Evolutionary conservation across 1,140 invertebrate species (phyloP), one percentile per base, ranked within the genome.

Genomic region (Drosophila nebulosa): DNA sequence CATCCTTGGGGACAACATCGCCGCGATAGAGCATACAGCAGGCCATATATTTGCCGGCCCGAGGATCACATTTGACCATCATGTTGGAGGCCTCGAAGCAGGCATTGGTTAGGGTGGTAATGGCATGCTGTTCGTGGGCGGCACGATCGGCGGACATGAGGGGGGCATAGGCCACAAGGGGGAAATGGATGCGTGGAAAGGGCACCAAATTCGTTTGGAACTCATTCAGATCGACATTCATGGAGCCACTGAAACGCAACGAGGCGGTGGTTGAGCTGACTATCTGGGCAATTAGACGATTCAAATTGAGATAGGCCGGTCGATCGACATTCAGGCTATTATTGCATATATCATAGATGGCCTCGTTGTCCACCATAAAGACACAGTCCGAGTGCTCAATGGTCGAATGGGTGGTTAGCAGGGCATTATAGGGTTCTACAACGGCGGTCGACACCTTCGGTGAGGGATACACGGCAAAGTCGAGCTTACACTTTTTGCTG

Each of bases 381-480:
- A 95, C 94, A 81, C 96, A 96, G 91, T 96, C 95, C 3, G 95
- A 95, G 78, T 96, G 94, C 65, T 95, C 94, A 64, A 97, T 92
- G 18, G 95, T 96, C 3, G 94, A 94, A 81, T 96, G 96, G 0
- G 96, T 96, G 16, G 95, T 96, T 21, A 97, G 91, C 64, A 97
- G 93, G 1, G 95, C 94, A 90, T 97, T 97, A 93, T 97, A 98
- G 0, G 97, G 97, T 81, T 97, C 97, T 12, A 97, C 96, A 6
- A 97, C 96, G 1, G 96, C 96, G 1, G 95, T 96, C 4, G 95
- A 95, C 4, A 96, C 92, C 89, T 95, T 94, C n/a, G 95, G 95
- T 14, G 95, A 95, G 3, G 95, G 95, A 90, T 96, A 96, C 39
- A 96, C 93, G 30, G 94, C 92, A 88, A 96, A 96, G 84, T 96